Conservation (phyloP, 2,888 invertebrate species). For the Mythimna ferrago region DNA sequence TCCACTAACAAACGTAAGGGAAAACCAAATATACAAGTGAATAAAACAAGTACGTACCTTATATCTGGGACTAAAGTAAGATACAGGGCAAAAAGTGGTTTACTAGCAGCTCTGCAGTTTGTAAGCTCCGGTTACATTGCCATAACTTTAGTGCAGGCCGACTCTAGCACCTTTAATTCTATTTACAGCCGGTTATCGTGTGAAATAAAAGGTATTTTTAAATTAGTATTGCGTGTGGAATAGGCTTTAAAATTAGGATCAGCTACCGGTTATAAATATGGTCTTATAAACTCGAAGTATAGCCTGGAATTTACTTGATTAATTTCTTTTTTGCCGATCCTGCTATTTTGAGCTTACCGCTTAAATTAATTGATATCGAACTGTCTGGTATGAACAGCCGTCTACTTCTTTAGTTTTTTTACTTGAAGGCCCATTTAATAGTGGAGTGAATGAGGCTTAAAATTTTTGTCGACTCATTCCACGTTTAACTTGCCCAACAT, state of each 20-base stretch:
- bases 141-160: slow-evolving; percentile 65
- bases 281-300: slow-evolving; percentile 46
- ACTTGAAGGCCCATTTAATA: slow-evolving; percentile 32
- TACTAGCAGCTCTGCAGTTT: slow-evolving; percentile 50
- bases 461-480: slow-evolving; percentile 44
- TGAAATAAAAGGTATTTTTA: slow-evolving; percentile 69
- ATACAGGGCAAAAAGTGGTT: slow-evolving; percentile 72
- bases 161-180: slow-evolving; percentile 69
- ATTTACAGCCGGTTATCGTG: slow-evolving; percentile 68
- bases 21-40: slow-evolving; percentile 20
- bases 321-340: slow-evolving; percentile 59
- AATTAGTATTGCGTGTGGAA: slow-evolving; percentile 66
- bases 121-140: slow-evolving; percentile 63
- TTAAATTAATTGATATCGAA: slow-evolving; percentile 57
- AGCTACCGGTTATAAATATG: slow-evolving; percentile 56
- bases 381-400: slow-evolving; percentile 42
- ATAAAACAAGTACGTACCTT: slow-evolving; percentile 38
- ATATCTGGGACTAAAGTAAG: slow-evolving; percentile 58
- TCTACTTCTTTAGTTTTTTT: slow-evolving; percentile 25
- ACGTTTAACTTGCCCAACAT: slow-evolving; percentile 21
- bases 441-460: slow-evolving; percentile 32
- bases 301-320: slow-evolving; percentile 54
- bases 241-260: slow-evolving; percentile 62
- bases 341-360: slow-evolving; percentile 51
- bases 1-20: slow-evolving; percentile 11